phyloP scores from a whole-genome alignment of 1,140 invertebrate genomes.

The Drosophila asahinai region DNA sequence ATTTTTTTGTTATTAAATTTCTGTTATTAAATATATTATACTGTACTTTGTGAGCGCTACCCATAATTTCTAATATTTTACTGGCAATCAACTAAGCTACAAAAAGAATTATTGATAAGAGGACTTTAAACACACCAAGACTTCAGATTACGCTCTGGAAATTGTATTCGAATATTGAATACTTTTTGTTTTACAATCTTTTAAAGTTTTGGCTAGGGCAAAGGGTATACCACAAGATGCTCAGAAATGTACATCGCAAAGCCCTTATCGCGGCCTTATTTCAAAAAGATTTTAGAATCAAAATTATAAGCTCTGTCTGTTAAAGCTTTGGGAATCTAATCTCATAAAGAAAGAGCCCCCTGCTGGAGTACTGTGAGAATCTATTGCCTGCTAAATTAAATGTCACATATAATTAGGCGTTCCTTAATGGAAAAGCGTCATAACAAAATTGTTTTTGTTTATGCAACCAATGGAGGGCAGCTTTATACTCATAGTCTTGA shows the following conservation, averaged over 20 bases:
- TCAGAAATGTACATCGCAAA: too few species aligned
- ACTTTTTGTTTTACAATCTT: background rate
- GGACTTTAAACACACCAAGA: background rate
- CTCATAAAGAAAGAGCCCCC: too few species aligned
- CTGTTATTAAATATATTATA: too few species aligned
- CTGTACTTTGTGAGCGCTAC: too few species aligned
- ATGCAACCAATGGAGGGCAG: too few species aligned
- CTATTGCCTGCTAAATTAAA: background rate
- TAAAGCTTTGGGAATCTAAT: background rate
- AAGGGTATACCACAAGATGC: too few species aligned
- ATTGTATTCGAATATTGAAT: background rate
- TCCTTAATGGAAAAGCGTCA: background rate
- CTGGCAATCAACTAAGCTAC: background rate
- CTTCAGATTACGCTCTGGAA: background rate
- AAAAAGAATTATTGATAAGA: background rate
- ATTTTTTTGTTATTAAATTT: too few species aligned
- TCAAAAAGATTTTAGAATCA: background rate
- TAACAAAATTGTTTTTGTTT: too few species aligned
- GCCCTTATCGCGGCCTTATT: background rate
- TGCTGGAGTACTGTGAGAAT: background rate
- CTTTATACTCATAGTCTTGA: background rate
- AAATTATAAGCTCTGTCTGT: background rate
- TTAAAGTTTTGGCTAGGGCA: too few species aligned
- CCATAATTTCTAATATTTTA: too few species aligned
- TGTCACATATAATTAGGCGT: background rate